Evolutionary conservation across 2,888 invertebrate genomes (phyloP).

Genomic region (Synergus laeviventris): DNA sequence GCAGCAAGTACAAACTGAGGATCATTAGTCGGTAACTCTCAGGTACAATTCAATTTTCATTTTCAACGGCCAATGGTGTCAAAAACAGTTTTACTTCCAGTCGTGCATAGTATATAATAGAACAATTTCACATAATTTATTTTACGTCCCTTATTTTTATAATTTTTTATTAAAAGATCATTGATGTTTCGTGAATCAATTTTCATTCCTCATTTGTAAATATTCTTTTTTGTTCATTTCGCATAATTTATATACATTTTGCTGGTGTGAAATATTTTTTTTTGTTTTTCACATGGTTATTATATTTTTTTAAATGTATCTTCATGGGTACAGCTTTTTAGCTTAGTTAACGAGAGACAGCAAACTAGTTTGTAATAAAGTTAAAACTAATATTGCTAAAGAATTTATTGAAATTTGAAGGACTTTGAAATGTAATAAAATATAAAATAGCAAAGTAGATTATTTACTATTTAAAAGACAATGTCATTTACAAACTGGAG

Average conservation of each 20-base stretch:
- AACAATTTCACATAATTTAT: slow-evolving; percentile 32
- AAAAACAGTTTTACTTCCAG: slow-evolving; percentile 33
- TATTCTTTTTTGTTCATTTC: slow-evolving; percentile 23
- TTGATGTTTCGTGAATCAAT: slow-evolving; percentile 41
- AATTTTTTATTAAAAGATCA: slow-evolving; percentile 43
- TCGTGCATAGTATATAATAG: slow-evolving; percentile 18
- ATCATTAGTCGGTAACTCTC: slow-evolving; percentile 26
- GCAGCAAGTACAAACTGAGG: slow-evolving; percentile 14
- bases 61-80: neutral
- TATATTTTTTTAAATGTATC: slow-evolving; percentile 10
- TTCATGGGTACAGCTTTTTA: slow-evolving; percentile 32
- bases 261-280: neutral
- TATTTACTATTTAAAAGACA: neutral
- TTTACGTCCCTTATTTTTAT: slow-evolving; percentile 45
- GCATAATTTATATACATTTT: slow-evolving; percentile 1
- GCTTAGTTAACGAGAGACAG: slow-evolving; percentile 9
- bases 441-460: neutral
- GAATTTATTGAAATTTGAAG: neutral
- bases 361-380: neutral
- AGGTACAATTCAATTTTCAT: slow-evolving; percentile 9
- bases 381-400: neutral
- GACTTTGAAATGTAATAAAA: slow-evolving; percentile 1
- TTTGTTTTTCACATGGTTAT: neutral
- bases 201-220: slow-evolving; percentile 52
- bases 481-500: neutral